These are phyloP conservation scores for Holacanthella duospinosa DNA, from an alignment of 2,888 invertebrate genomes.

Conservation along the genomic window DNA sequence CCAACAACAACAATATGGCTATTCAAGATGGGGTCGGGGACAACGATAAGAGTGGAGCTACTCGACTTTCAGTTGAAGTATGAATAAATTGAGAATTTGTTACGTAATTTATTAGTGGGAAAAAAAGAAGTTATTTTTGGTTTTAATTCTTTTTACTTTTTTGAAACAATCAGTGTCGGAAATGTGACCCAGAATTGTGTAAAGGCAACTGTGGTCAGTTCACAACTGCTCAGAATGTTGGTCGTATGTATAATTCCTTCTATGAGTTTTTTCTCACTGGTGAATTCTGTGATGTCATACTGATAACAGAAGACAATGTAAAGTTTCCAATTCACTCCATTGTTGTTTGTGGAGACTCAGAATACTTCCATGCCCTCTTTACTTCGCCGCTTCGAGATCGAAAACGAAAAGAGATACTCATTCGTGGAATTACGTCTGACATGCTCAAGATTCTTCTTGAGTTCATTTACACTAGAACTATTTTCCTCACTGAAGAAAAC, in stretches of 20 bases:
- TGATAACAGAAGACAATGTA: slow-evolving; percentile 69
- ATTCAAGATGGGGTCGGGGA: not conserved
- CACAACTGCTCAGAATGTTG: slow-evolving; percentile 10
- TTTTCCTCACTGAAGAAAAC: slow-evolving; percentile 63
- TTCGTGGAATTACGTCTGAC: slow-evolving; percentile 65
- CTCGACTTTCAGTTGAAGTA: not conserved
- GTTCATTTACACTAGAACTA: slow-evolving; percentile 71
- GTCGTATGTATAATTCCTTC: slow-evolving; percentile 8
- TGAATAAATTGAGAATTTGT: too few species aligned
- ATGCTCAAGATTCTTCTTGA: slow-evolving; percentile 68
- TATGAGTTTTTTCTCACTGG: slow-evolving; percentile 13
- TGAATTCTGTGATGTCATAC: slow-evolving; percentile 56
- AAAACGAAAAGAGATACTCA: slow-evolving; percentile 56
- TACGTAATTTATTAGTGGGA: too few species aligned
- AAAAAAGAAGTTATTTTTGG: too few species aligned
- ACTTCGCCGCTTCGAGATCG: slow-evolving; percentile 65
- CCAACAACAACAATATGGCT: not conserved
- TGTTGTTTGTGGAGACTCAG: slow-evolving; percentile 76
- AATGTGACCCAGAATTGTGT: slow-evolving; percentile 15
- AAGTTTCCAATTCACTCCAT: slow-evolving; percentile 75
- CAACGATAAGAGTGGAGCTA: not conserved
- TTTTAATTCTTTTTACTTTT: too few species aligned
- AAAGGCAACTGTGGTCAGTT: slow-evolving; percentile 18
- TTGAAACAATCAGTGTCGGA: not conserved
- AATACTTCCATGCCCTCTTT: slow-evolving; percentile 77